Evolutionary conservation across 2,797 vertebrate genomes (phyloP).

Genomic region (Cercopithecus neglectus): DNA sequence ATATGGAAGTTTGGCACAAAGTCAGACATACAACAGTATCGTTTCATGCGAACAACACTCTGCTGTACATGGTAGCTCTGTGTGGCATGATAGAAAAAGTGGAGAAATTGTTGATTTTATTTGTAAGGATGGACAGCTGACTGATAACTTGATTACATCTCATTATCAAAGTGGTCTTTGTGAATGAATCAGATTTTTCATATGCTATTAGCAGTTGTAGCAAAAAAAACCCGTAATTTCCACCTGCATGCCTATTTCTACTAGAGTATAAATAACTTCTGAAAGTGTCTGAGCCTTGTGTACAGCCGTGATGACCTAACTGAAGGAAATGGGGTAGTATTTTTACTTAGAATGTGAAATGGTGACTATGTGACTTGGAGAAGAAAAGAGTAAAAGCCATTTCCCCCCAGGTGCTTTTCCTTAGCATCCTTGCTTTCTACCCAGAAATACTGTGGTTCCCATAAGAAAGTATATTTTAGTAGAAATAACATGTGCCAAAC

Average conservation of each 20-base stretch:
- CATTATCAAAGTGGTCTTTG: background rate
- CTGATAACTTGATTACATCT: background rate
- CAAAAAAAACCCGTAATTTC: background rate
- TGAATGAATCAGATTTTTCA: conserved; percentile 9
- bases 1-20: background rate
- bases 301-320: background rate
- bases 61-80: background rate
- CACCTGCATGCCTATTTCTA: background rate
- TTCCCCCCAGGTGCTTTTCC: conserved; percentile 43
- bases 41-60: background rate
- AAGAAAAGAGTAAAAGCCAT: conserved; percentile 40
- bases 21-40: background rate
- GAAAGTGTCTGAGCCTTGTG: background rate
- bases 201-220: background rate
- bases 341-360: conserved; percentile 26
- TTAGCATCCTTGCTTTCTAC: conserved; percentile 37
- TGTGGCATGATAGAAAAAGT: background rate
- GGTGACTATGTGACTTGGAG: background rate
- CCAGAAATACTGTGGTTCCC: conserved; percentile 36
- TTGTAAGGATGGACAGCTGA: background rate
- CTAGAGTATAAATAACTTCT: background rate
- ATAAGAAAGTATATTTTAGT: conserved; percentile 1
- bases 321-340: background rate
- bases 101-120: background rate
- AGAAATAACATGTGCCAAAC: conserved; percentile 35